Percentiles rank a stretch among this genome's conserved stretches.
Conservation (phyloP, 2,888 invertebrate species). For the Heliconius sara region DNA sequence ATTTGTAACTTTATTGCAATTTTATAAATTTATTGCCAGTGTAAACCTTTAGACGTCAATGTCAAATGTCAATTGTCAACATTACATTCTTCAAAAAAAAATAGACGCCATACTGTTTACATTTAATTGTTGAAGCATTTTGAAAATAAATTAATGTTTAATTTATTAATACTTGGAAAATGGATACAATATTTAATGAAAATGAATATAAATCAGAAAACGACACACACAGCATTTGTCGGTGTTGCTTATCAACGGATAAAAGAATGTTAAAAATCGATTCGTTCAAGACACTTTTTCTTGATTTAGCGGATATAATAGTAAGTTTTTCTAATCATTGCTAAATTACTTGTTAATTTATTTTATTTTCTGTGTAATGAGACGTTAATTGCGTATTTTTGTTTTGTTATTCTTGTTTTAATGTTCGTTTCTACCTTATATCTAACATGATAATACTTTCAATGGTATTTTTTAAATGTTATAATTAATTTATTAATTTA, state of each 20-base stretch:
- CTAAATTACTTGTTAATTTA: not conserved
- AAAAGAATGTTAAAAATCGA: conserved; percentile 57
- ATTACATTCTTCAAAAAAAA: not conserved
- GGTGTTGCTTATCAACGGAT: conserved; percentile 69
- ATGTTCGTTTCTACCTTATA: not conserved
- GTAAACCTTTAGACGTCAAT: not conserved
- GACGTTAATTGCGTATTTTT: not conserved
- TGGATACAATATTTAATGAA: conserved; percentile 34
- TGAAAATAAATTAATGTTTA: conserved; percentile 30
- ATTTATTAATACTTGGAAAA: conserved; percentile 25
- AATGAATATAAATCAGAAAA: conserved; percentile 42
- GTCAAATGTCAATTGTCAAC: conserved; percentile 29
- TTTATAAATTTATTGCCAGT: not conserved
- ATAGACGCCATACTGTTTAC: conserved; percentile 45
- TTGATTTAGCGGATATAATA: conserved; percentile 64
- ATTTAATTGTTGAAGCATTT: conserved; percentile 6
- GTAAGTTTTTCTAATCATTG: conserved; percentile 53
- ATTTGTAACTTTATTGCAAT: no score
- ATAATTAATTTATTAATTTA: not conserved
- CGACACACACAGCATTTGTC: conserved; percentile 57
- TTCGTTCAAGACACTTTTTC: conserved; percentile 54
- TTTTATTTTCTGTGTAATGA: not conserved
- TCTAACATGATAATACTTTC: not conserved
- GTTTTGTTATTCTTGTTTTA: not conserved
- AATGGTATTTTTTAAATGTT: not conserved